Evolutionary conservation across 1,140 invertebrate species (phyloP).

Genomic region (Drosophila ficusphila): DNA sequence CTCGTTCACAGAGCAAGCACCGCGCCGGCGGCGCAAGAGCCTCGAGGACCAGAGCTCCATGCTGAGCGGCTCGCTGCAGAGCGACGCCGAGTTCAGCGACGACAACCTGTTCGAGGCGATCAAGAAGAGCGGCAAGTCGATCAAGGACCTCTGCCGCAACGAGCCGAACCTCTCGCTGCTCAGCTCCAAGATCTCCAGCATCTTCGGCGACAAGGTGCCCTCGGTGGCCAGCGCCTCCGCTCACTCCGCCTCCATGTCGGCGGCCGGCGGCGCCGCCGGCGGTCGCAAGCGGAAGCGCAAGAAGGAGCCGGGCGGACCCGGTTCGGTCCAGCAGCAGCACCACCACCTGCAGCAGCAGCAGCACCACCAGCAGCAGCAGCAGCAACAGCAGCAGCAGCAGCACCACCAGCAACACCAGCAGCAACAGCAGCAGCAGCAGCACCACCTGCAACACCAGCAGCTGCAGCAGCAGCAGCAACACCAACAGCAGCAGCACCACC

Average conservation of each 20-base stretch:
- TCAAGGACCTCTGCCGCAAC: constrained; percentile 83
- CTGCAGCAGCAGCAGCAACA: constrained; percentile 21
- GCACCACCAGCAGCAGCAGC: constrained; percentile 35
- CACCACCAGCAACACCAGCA: constrained; percentile 41
- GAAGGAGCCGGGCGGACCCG: constrained; percentile 42
- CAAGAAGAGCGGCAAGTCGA: constrained; percentile 83
- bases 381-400: constrained; percentile 37
- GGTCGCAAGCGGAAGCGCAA: constrained; percentile 75
- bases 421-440: constrained; percentile 18
- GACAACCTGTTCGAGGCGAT: constrained; percentile 84
- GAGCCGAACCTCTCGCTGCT: constrained; percentile 81
- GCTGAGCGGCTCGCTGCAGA: constrained; percentile 77
- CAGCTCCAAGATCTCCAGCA: constrained; percentile 83
- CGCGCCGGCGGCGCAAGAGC: constrained; percentile 78
- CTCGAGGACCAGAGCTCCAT: constrained; percentile 82
- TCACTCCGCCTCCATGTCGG: background rate
- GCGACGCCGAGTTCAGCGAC: constrained; percentile 79
- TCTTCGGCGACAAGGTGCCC: constrained; percentile 75
- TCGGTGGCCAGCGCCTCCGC: background rate
- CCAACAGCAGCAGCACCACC: constrained; percentile 25
- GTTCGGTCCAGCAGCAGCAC: constrained; percentile 3
- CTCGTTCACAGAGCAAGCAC: constrained; percentile 80
- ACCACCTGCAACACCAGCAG: constrained; percentile 5
- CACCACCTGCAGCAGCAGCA: constrained; percentile 19
- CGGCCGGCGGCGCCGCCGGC: background rate